Conservation (phyloP, 2,797 vertebrate genomes). For the Platyrinchus mystaceus region DNA sequence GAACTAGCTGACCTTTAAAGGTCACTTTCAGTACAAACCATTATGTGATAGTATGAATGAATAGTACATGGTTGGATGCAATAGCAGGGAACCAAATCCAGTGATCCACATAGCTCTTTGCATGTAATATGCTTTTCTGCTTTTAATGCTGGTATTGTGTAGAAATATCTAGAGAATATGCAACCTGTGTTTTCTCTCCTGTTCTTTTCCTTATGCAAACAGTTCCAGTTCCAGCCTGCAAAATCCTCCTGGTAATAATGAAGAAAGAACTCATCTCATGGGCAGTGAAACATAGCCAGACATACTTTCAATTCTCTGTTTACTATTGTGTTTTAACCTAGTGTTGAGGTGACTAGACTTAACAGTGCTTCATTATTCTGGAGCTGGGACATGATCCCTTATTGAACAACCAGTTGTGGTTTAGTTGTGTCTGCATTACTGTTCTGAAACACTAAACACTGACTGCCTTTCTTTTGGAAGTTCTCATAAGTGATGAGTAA, state of each 20-base stretch:
- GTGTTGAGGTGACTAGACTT: not conserved
- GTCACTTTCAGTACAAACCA: not conserved
- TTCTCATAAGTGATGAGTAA: not conserved
- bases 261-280: slow-evolving; percentile 67
- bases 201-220: not conserved
- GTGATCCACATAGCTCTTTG: not conserved
- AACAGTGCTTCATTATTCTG: not conserved
- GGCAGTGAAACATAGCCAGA: slow-evolving; percentile 30
- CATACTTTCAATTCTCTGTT: not conserved
- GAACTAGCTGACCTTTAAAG: not conserved
- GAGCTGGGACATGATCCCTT: not conserved
- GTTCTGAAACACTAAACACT: not conserved
- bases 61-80: not conserved
- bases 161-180: not conserved
- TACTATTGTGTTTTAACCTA: not conserved
- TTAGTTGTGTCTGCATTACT: not conserved
- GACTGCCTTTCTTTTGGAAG: slow-evolving; percentile 9
- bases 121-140: not conserved
- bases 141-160: not conserved
- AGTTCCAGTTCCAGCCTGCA: slow-evolving; percentile 64
- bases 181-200: not conserved
- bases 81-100: not conserved
- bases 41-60: not conserved
- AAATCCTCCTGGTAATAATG: slow-evolving; percentile 9
- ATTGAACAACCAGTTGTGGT: not conserved